Evolutionary conservation across 1,140 invertebrate species (phyloP), one percentile per base, ranked within the genome.

Genomic region (Bombus picipes): DNA sequence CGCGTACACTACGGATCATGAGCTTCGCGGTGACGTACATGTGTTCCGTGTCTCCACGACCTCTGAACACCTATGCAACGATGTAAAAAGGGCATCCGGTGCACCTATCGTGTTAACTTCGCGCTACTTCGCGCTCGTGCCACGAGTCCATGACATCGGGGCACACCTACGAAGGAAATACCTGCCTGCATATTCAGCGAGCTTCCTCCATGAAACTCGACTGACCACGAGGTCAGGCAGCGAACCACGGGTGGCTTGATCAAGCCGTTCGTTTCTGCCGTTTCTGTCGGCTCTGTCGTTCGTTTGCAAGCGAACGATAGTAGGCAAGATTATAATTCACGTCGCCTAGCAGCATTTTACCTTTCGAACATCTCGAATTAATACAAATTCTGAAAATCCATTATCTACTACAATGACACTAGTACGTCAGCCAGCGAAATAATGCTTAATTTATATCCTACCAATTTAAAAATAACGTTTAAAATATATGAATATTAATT

Each of bases 151-250:
- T 83, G 88, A 88, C 88, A 83, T 43, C 59, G 84, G 76, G 92
- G 85, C 93, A 94, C 93, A 91, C 92, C 92, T 92, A 91, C 88
- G 88, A 80, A 90, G 86, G 81, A 90, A 91, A 85, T 87, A 81
- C 88, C 88, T 39, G 53, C 80, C 83, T 84, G 89, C 88, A 88
- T 88, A 88, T 88, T 88, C 87, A 87, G 81, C 81, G 81, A 82
- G 81, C 87, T 87, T 90, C 81, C 89, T 90, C 65, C 89, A 79
- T 57, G 83, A 89, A 90, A 90, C 75, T 71, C 87, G 81, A 88
- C 72, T 77, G 81, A 41, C 76, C 83, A 53, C 47, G 47, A 53
- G 47, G 47, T 53, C 47, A 53, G 47, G 1, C 47, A 18, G 47
- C 47, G 47, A 53, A 53, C 47, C 47, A 53, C 47, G 47, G 47